These are phyloP conservation scores for Halesus radiatus DNA, from an alignment of 1,140 invertebrate species.

Conservation along the genomic window DNA sequence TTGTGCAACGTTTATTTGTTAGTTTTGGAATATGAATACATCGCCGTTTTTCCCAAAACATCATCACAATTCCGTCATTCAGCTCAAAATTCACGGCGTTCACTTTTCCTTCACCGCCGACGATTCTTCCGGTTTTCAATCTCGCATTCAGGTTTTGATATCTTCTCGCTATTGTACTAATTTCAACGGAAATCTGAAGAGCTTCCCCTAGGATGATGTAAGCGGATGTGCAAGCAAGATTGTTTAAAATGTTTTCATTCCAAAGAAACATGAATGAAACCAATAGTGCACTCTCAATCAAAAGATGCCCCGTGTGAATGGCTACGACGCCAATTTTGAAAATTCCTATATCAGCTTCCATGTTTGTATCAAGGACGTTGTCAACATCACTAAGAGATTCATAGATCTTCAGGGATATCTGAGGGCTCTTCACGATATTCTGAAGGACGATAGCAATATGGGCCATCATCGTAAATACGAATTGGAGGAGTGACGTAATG, in stretches of 20 bases:
- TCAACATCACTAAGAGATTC: not conserved
- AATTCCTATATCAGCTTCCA: not conserved
- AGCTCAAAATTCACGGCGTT: conserved; percentile 22
- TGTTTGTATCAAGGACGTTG: not conserved
- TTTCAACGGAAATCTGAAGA: conserved; percentile 8
- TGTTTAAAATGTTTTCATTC: not conserved
- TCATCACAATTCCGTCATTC: conserved; percentile 17
- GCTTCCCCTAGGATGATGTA: not conserved
- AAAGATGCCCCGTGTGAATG: not conserved
- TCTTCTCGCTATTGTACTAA: conserved; percentile 3
- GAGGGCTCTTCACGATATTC: not conserved
- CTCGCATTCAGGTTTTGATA: conserved; percentile 20
- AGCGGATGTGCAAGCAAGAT: not conserved
- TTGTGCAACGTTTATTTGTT: not conserved
- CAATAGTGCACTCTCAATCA: not conserved
- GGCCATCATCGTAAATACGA: not conserved
- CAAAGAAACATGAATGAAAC: not conserved
- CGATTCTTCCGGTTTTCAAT: conserved; percentile 6
- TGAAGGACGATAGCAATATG: not conserved
- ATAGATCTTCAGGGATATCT: conserved; percentile 2
- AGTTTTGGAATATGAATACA: not conserved
- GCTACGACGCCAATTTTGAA: not conserved
- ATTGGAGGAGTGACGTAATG: not conserved
- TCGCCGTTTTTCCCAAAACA: conserved; percentile 10
- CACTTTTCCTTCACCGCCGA: not conserved